A percentile compares a stretch with the other conserved stretches of the same genome.
These are phyloP conservation scores for Antheraea assamensis DNA, from an alignment of 2,888 invertebrate species.

Conservation along the genomic window DNA sequence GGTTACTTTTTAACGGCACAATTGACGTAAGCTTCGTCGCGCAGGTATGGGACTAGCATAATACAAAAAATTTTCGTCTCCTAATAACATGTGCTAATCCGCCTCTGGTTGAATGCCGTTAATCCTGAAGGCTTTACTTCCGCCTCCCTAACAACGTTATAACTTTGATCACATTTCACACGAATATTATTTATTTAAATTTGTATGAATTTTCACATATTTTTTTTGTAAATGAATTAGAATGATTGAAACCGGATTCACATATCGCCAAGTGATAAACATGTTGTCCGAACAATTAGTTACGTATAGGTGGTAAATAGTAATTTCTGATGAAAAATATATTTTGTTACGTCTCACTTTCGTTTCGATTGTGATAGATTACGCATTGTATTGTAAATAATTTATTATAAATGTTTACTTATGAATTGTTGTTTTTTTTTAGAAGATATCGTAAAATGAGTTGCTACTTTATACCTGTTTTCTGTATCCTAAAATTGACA, in stretches of 20 bases:
- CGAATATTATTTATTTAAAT: background rate
- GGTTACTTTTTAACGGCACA: no score
- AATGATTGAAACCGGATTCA: background rate
- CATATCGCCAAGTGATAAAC: background rate
- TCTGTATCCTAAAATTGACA: no score
- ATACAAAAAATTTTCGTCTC: no score
- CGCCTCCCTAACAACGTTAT: no score
- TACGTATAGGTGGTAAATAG: conserved; percentile 51
- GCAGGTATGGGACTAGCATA: no score
- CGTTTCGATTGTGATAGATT: conserved; percentile 72
- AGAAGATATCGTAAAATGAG: no score
- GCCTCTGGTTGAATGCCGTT: no score
- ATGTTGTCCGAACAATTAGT: background rate
- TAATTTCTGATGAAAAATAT: conserved; percentile 58
- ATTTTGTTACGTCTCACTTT: conserved; percentile 71
- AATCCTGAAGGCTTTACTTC: no score
- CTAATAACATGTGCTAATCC: no score
- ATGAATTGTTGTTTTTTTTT: conserved; percentile 40
- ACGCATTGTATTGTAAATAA: conserved; percentile 73
- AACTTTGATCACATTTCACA: no score
- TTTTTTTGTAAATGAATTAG: background rate
- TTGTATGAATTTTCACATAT: background rate
- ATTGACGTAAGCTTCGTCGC: no score
- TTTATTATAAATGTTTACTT: conserved; percentile 77
- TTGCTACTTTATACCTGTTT: no score